Conservation (phyloP, 2,797 vertebrate species). For the Columba guinea region DNA sequence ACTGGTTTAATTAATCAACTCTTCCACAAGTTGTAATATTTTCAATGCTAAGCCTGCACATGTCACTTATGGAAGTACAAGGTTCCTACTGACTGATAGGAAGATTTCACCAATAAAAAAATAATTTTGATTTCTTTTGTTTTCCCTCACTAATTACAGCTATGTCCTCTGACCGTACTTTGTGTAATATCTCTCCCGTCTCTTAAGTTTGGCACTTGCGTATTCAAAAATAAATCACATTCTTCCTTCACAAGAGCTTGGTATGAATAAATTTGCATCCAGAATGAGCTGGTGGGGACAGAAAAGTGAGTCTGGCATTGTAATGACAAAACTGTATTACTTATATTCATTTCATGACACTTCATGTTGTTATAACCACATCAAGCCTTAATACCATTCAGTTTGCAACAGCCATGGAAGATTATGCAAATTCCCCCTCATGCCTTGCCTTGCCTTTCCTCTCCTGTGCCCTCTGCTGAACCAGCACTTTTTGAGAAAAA, state of each 20-base stretch:
- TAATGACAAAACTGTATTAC: slow-evolving; percentile 8
- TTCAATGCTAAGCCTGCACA: not conserved
- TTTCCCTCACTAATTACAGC: slow-evolving; percentile 26
- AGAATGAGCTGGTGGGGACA: not conserved
- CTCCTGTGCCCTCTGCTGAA: not conserved
- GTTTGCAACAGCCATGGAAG: not conserved
- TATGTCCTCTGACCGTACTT: slow-evolving; percentile 30
- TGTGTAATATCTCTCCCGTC: not conserved
- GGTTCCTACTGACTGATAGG: not conserved
- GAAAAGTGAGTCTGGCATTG: slow-evolving; percentile 28
- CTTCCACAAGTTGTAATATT: not conserved
- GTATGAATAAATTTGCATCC: slow-evolving; percentile 40
- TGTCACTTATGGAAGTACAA: not conserved
- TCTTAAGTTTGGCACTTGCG: slow-evolving; percentile 23
- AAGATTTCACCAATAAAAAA: not conserved
- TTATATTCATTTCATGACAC: not conserved
- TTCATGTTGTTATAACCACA: not conserved
- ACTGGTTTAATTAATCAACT: not conserved
- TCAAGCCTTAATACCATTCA: not conserved
- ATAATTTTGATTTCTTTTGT: not conserved
- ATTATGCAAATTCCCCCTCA: not conserved
- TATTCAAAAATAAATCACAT: slow-evolving; percentile 51
- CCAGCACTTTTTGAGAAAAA: not conserved
- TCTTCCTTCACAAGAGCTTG: not conserved
- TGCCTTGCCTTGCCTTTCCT: not conserved